Base-by-base conservation (phyloP, 2,888 invertebrate species). In the Dasysyrphus tricinctus region DNA sequence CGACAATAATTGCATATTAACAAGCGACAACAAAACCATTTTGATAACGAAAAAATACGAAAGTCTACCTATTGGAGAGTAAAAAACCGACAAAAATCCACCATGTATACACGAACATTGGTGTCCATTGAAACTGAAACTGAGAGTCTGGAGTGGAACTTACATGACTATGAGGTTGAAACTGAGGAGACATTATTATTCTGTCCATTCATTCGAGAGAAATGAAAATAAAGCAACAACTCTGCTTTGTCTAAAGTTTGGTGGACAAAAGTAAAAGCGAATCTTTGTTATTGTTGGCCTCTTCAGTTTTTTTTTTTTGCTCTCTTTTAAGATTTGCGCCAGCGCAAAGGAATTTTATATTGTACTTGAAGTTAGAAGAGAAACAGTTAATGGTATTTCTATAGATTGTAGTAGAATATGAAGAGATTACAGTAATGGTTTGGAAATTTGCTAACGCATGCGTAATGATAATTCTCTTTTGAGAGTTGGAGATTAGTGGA, bases 201-300 rank as follows among this genome's bases (percentile, higher is more conserved):
- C 5, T 37, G 14, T 6, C 19, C 19, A 61, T 61, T 42, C 14
- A 61, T 61, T 24, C 7, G 42, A 19, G 61, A 61, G 61, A 61
- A 61, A 42, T 61, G 3, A 42, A 79, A 51, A 63, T 32, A 80
- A 75, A 84, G 61, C 75, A 84, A 80, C 80, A 84, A 80, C 76
- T 70, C 63, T 51, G 61, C 39, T 61, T 47, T 49, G 67, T 49
- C 49, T 44, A 47, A 11, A 16, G 5, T n/a, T 69, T 32, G 3
- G 32, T 54, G 39, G 70, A 12, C 24, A 57, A 83, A 84, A 80
- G 80, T 80, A 76, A 84, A 84, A 84, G 84, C 57, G 80, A 84
- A 84, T 51, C 14, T 84, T 76, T 73, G 76, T 72, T 84, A 80
- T 80, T 84, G 67, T 84, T 80, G 67, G 67, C 51, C n/a, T 37